phyloP scores from a whole-genome alignment of 2,113 vertebrate species.

The Hyaena hyaena region DNA sequence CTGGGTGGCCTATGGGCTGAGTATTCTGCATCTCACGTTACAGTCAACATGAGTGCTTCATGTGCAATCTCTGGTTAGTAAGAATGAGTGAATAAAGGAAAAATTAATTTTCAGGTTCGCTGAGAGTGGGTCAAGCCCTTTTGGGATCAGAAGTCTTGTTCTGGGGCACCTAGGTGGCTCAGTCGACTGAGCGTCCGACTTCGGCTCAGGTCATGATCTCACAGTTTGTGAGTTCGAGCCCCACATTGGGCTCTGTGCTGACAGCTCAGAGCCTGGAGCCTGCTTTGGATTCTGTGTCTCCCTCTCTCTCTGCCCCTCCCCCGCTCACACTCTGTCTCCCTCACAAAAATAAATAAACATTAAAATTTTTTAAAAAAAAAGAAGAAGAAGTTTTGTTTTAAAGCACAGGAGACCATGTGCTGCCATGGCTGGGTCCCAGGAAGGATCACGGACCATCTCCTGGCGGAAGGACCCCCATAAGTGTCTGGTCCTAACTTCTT shows the following conservation, averaged over 20 bases:
- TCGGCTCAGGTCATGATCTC: too few species aligned
- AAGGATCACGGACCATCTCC: not conserved
- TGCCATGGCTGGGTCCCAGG: not conserved
- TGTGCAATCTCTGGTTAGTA: not conserved
- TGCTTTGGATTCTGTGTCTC: too few species aligned
- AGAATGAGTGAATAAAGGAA: not conserved
- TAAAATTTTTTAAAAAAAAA: too few species aligned
- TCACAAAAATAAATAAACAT: too few species aligned
- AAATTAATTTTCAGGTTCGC: not conserved
- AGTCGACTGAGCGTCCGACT: too few species aligned
- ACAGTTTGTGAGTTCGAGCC: too few species aligned
- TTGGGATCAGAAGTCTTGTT: not conserved
- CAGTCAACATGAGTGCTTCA: not conserved
- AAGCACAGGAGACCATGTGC: not conserved
- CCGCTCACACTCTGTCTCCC: too few species aligned
- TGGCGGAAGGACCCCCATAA: rapidly evolving
- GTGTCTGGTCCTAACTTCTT: not conserved
- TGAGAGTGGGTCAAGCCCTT: not conserved
- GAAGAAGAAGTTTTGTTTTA: not conserved
- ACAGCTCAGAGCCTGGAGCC: too few species aligned
- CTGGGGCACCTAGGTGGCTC: too few species aligned
- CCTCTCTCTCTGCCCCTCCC: too few species aligned
- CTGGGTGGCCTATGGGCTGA: not conserved
- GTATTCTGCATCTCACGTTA: rapidly evolving
- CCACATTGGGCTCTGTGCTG: too few species aligned